These are phyloP conservation scores for Conchocele bisecta DNA, from an alignment of 2,888 invertebrate genomes.

Conservation along the genomic window DNA sequence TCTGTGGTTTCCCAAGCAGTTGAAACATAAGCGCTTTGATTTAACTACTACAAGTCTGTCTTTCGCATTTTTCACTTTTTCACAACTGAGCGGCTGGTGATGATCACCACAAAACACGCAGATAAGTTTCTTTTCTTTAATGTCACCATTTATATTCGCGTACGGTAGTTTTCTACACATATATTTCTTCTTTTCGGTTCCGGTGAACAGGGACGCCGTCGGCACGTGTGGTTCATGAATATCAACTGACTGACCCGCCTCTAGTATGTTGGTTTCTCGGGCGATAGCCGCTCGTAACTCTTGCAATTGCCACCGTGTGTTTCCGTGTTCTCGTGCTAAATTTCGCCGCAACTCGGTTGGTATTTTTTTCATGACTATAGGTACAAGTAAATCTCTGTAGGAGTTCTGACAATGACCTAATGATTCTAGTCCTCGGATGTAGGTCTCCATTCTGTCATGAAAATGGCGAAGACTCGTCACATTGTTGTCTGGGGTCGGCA, in stretches of 20 bases:
- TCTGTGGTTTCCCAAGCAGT: background rate
- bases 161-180: too few species aligned
- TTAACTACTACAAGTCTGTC: background rate
- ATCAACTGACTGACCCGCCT: background rate
- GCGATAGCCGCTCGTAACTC: background rate
- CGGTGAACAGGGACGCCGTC: too few species aligned
- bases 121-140: too few species aligned
- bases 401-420: conserved; percentile 29
- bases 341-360: conserved; percentile 12
- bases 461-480: conserved; percentile 12
- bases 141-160: too few species aligned
- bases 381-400: conserved; percentile 26
- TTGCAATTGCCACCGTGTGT: conserved; percentile 8
- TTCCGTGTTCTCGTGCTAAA: conserved; percentile 11
- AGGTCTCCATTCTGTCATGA: conserved; percentile 33
- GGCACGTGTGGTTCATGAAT: too few species aligned
- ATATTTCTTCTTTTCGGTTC: too few species aligned
- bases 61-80: background rate
- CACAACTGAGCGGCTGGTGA: background rate
- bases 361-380: conserved; percentile 29
- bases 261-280: background rate
- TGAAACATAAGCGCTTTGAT: conserved; percentile 10
- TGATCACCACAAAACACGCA: background rate
- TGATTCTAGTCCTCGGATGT: conserved; percentile 35
- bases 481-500: conserved; percentile 1